phyloP scores from a whole-genome alignment of 2,113 vertebrate genomes.

The Anguilla japonica region DNA sequence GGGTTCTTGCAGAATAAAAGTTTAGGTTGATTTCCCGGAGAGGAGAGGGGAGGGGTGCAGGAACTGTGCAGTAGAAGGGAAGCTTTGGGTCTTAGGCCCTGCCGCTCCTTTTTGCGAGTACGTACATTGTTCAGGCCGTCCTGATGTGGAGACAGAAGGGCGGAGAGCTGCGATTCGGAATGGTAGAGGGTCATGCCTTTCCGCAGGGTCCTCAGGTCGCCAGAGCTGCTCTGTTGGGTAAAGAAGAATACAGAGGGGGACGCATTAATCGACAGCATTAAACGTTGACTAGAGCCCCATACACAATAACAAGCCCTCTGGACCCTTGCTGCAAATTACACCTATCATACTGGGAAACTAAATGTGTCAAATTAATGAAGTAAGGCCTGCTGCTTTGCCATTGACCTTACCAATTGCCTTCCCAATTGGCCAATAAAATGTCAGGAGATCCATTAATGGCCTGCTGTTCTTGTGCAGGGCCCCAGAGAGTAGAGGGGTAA shows the following conservation, averaged over 20 bases:
- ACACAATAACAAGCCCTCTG: conserved; percentile 4
- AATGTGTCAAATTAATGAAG: not conserved
- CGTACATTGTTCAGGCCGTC: conserved; percentile 87
- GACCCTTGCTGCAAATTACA: not conserved
- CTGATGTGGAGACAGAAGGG: conserved; percentile 84
- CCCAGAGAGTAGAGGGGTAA: not conserved
- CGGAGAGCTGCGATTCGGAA: conserved; percentile 90
- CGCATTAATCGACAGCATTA: not conserved
- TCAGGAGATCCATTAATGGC: not conserved
- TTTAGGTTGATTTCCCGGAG: not conserved
- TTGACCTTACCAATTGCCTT: not conserved
- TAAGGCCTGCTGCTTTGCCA: not conserved
- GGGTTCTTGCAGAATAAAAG: not conserved
- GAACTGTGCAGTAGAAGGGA: not conserved
- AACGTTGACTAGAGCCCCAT: conserved; percentile 27
- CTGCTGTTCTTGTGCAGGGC: not conserved
- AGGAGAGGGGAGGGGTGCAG: not conserved
- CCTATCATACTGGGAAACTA: not conserved
- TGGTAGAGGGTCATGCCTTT: conserved; percentile 90
- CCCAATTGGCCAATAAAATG: not conserved
- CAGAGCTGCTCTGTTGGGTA: conserved; percentile 76
- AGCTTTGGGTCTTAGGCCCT: not conserved
- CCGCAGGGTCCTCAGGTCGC: conserved; percentile 84
- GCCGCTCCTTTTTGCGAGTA: conserved; percentile 7
- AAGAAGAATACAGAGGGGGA: conserved; percentile 29